Percentiles rank a stretch among this genome's conserved stretches.
phyloP scores from a whole-genome alignment of 2,113 vertebrate genomes.

The Hystrix brachyura region DNA sequence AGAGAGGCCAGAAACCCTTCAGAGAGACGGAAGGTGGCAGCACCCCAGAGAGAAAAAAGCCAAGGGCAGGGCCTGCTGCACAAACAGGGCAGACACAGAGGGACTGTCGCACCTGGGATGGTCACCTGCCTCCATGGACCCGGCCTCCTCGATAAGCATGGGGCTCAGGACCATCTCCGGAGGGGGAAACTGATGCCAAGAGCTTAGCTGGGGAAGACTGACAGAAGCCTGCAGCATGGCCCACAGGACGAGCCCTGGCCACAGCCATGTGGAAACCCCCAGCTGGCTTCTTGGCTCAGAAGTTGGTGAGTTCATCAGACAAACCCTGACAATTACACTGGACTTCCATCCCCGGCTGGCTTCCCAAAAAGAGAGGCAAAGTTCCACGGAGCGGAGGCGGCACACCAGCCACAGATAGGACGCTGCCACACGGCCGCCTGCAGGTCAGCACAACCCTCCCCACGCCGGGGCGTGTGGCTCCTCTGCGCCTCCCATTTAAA shows the following conservation, averaged over 20 bases:
- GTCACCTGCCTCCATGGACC: not conserved
- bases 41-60: not conserved
- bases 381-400: not conserved
- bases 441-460: not conserved
- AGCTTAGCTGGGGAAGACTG: not conserved
- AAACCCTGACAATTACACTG: not conserved
- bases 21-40: not conserved
- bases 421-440: not conserved
- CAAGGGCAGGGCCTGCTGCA: not conserved
- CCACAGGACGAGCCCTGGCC: not conserved
- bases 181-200: not conserved
- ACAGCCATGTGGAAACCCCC: not conserved
- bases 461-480: not conserved
- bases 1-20: not conserved
- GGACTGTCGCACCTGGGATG: too few species aligned
- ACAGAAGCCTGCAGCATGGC: not conserved
- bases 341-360: not conserved
- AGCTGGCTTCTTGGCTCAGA: not conserved
- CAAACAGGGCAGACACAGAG: not conserved
- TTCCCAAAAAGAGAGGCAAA: not conserved
- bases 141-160: accelerated
- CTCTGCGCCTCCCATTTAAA: not conserved
- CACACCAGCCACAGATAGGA: accelerated
- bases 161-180: not conserved
- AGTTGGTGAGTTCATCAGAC: not conserved